Base-by-base conservation (phyloP, 2,888 invertebrate species). In the Arrhopalites spinosus region DNA sequence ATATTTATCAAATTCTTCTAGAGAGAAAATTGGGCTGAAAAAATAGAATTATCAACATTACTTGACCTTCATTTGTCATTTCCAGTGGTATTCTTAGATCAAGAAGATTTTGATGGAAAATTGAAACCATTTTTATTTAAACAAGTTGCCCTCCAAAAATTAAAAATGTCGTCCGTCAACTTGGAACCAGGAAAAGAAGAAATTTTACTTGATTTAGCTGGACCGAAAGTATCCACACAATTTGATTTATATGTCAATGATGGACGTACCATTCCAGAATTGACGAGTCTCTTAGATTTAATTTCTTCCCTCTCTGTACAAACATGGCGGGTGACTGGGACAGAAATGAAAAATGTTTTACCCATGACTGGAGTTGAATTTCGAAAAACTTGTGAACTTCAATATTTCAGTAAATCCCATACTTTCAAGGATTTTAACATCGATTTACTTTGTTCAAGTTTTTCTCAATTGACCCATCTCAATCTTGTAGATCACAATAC, bases 401-500 rank as follows among this genome's bases (percentile, higher is more conserved):
- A 82, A 63, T 81, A 81, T 69, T 82, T 81, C 66, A 80, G 78
- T 75, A 82, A 82, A 36, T 77, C 78, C 29, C 81, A 80, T 50
- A 77, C 81, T 0, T 82, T 82, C 73, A 72, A 66, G 15, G 78
- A 78, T 59, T 82, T 81, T 72, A 82, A 82, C 47, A 25, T 82
- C 13, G 77, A 80, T 17, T 45, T 79, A 36, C 27, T 82, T 1
- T 72, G 74, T 7, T n/a, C 64, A 8, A 80, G 79, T 72, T 81
- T 81, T 71, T 15, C 56, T 7, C 74, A 79, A 30, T 47, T 82
- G 43, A 81, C 82, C 0, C 78, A 81, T 64, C 75, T 82, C 20
- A 82, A 81, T 74, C 59, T 82, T 2, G 81, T 82, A 11, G 82
- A 82, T 70, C 81, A 81, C 23, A 82, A 82, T 47, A 79, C 81